Base-by-base conservation (phyloP, 2,113 vertebrate species). In the Cynopterus brachyotis region DNA sequence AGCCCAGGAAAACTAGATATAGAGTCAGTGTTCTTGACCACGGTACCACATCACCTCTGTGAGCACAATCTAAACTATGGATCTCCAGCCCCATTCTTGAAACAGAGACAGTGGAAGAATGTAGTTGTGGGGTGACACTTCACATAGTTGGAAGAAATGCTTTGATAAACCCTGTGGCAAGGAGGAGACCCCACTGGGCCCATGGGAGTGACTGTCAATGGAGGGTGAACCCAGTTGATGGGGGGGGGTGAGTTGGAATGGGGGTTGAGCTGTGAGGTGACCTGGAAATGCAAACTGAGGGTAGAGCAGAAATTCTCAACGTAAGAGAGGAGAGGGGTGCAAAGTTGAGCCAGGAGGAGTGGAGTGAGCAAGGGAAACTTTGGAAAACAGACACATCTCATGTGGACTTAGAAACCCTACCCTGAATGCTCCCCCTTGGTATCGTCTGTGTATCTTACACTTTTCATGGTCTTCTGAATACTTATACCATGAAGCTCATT, bases 31-130 rank as follows among this genome's bases (percentile, higher is more conserved):
- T 22, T 28, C 32, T 45, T 3, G 42, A 78, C 35, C 40, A 10
- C 0, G 0, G 62, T 28, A 2, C 42, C 22, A 69, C 1, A 7
- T 9, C 10, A 16, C 13, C 5, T 60, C 62, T 13, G 0, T n/a
- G 64, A 7, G 3, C 2, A 2, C 15, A 16, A 9, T 15, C 6
- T 12, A 19, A 67, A 47, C 37, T 3, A 3, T 16, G 11, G 4
- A 40, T 11, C 9, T 80, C 24, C 19, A 89, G 22, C 55, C 30
- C 26, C 37, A 6, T n/a, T 6, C 42, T 85, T 94, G 53, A 66
- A 81, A 32, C 2, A 78, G 64, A 83, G 20, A 35, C 59, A 7
- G n/a, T 3, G 24, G 3, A 72, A 37, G 37, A 79, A 83, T 70
- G 50, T 16, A 6, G 26, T 12, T 17, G 12, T 35, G 1, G 0